A percentile compares a stretch with the other conserved stretches of the same genome.
Conservation (phyloP, 2,888 invertebrate genomes). For the Latrodectus hesperus region DNA sequence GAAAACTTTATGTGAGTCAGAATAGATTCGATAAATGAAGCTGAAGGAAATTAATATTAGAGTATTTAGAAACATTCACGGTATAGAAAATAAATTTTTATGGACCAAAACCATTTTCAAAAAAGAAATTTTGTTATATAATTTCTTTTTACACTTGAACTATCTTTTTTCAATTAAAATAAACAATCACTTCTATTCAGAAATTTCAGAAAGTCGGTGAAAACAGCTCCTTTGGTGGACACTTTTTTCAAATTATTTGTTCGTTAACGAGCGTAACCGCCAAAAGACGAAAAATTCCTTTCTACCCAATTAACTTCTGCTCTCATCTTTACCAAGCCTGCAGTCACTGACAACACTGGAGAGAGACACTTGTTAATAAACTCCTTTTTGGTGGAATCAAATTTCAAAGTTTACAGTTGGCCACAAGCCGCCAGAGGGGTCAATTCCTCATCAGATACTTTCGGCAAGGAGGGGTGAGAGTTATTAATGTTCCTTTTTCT, state of each 20-base stretch:
- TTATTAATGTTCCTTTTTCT: not conserved
- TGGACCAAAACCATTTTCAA: too few relatives aligned
- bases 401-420: constrained; percentile 41
- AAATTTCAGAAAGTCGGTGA: too few relatives aligned
- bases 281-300: not conserved
- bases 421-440: not conserved
- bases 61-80: too few relatives aligned
- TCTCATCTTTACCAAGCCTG: not conserved
- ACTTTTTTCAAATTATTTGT: too few relatives aligned
- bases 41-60: too few relatives aligned
- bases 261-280: not conserved
- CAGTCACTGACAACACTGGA: not conserved
- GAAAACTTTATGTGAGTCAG: too few relatives aligned
- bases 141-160: too few relatives aligned
- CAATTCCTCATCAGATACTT: not conserved
- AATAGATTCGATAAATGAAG: too few relatives aligned
- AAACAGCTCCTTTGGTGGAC: not conserved
- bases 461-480: not conserved
- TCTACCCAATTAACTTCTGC: constrained; percentile 6
- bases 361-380: constrained; percentile 28
- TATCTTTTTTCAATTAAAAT: too few relatives aligned
- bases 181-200: too few relatives aligned
- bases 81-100: too few relatives aligned
- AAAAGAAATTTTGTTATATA: too few relatives aligned
- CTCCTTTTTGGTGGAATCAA: constrained; percentile 21